Conservation (phyloP, 2,113 vertebrate species). For the Paracanthobrama guichenoti region DNA sequence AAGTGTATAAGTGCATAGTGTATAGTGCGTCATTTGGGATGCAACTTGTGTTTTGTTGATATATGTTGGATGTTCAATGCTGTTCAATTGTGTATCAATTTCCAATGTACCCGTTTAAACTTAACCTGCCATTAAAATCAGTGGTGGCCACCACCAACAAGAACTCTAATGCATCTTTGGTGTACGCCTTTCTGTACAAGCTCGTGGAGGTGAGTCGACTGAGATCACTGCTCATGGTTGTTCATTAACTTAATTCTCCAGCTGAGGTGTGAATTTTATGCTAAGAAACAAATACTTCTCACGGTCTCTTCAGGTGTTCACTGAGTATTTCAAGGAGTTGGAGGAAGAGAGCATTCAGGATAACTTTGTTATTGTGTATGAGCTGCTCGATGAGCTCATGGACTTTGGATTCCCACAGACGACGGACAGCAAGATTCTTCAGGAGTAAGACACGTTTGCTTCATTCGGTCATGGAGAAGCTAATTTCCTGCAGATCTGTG, state of each 20-base stretch:
- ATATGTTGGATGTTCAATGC: too few species aligned
- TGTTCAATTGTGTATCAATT: too few species aligned
- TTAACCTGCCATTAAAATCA: conserved; percentile 72
- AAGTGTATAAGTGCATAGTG: too few species aligned
- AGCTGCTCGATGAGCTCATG: conserved; percentile 94
- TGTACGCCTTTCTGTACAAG: conserved; percentile 93
- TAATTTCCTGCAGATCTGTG: background rate
- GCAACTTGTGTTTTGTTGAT: too few species aligned
- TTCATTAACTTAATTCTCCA: background rate
- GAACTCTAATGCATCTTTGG: conserved; percentile 89
- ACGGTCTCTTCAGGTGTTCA: conserved; percentile 81
- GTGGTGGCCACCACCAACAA: conserved; percentile 91
- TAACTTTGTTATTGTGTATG: conserved; percentile 93
- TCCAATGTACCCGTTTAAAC: conserved; percentile 44
- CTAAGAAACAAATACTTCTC: background rate
- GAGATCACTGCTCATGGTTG: too few species aligned
- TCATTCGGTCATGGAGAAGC: too few species aligned
- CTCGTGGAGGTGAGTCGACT: conserved; percentile 83
- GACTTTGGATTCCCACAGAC: conserved; percentile 96
- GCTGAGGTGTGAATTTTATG: background rate
- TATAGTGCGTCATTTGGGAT: too few species aligned
- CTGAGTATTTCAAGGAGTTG: conserved; percentile 94
- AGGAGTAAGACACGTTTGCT: conserved; percentile 80
- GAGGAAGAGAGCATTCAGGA: conserved; percentile 95
- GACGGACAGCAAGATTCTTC: conserved; percentile 93